phyloP scores from a whole-genome alignment of 2,888 invertebrate species.

The Polymixis flavicincta region DNA sequence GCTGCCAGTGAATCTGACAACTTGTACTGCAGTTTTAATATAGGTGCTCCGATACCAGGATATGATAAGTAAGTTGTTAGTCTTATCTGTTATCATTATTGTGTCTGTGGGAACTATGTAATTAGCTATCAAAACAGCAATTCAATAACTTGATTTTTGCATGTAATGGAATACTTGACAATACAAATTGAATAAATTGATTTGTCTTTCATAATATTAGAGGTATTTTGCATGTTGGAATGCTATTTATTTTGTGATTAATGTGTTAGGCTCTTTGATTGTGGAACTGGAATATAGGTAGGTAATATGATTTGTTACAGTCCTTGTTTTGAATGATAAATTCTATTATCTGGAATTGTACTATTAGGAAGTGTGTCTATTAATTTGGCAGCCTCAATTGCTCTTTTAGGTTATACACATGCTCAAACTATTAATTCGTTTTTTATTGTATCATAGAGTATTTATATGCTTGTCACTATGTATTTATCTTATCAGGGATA shows the following conservation, averaged over 20 bases:
- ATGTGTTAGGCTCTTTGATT: constrained; percentile 13
- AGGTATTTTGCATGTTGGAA: constrained; percentile 51
- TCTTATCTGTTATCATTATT: constrained; percentile 34
- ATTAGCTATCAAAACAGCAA: constrained; percentile 36
- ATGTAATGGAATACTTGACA: constrained; percentile 40
- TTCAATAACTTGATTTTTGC: constrained; percentile 48
- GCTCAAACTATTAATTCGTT: constrained; percentile 29
- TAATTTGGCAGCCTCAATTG: constrained; percentile 18
- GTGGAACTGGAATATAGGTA: neutral
- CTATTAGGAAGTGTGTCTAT: constrained; percentile 29
- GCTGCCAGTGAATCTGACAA: constrained; percentile 89
- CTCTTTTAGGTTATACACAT: constrained; percentile 64
- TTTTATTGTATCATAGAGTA: constrained; percentile 6
- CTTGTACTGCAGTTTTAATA: constrained; percentile 78
- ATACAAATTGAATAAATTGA: constrained; percentile 38
- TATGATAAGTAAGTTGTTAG: constrained; percentile 81
- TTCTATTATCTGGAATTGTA: constrained; percentile 4
- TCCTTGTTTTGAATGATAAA: neutral
- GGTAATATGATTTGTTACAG: constrained; percentile 6
- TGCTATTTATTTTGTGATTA: constrained; percentile 38
- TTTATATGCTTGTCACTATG: neutral
- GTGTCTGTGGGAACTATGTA: constrained; percentile 31
- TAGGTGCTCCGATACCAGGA: constrained; percentile 79
- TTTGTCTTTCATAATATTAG: constrained; percentile 33
- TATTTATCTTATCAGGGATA: constrained; percentile 1